Conservation (phyloP, 2,113 vertebrate genomes). For the Corapipo altera region DNA sequence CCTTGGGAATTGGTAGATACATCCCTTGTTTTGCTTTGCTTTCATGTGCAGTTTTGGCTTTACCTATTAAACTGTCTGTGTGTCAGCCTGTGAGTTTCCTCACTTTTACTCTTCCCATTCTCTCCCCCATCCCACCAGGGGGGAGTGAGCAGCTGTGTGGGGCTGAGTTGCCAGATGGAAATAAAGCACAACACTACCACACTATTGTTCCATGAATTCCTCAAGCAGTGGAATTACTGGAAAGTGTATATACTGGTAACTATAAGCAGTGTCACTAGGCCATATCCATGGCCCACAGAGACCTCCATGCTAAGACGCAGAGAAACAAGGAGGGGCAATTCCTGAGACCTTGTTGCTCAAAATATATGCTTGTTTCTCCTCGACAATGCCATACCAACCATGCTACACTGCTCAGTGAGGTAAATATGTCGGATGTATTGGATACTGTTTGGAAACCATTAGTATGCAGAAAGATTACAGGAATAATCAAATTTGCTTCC, state of each 20-base stretch:
- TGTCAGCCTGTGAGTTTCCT: not conserved
- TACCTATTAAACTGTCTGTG: not conserved
- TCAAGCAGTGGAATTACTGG: not conserved
- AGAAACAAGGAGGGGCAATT: not conserved
- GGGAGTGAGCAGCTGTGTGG: fast-evolving
- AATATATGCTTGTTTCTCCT: not conserved
- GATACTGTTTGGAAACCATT: not conserved
- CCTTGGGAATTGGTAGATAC: not conserved
- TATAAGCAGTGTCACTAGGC: not conserved
- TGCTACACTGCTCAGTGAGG: not conserved
- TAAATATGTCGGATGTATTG: not conserved
- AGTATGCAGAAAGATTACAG: not conserved
- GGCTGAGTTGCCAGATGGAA: not conserved
- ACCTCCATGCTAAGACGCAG: not conserved
- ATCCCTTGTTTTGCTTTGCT: not conserved
- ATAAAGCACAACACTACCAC: not conserved
- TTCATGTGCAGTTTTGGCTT: not conserved
- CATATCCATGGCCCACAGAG: not conserved
- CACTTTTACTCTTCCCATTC: not conserved
- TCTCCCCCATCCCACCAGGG: not conserved
- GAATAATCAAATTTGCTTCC: constrained; percentile 37
- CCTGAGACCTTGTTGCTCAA: not conserved
- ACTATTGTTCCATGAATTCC: not conserved
- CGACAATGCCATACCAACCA: not conserved
- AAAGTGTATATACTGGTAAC: not conserved